A percentile compares a stretch with the other conserved stretches of the same genome.
These are phyloP conservation scores for Beroe forskalii DNA, from an alignment of 37 sponge, comb jelly and placozoan species.

Conservation along the genomic window DNA sequence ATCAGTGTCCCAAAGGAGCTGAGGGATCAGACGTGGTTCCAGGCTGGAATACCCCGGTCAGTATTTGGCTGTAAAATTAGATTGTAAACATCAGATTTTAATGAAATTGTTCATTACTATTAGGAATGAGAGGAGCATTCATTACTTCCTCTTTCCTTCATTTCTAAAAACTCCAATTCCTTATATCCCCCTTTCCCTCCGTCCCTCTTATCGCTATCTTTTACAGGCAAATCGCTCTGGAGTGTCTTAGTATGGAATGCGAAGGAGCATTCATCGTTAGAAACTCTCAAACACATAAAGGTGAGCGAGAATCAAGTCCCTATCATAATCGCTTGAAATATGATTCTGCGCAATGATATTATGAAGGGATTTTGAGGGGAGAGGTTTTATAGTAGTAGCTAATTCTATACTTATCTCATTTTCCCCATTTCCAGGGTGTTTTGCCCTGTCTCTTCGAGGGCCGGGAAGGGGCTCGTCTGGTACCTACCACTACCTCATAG, in stretches of 20 bases:
- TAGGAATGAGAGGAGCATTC: no score
- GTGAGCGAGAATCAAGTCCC: background rate
- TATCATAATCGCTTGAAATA: no score
- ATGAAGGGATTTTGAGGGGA: no score
- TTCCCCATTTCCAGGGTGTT: constrained; percentile 9
- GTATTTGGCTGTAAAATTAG: no score
- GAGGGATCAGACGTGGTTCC: constrained; percentile 34
- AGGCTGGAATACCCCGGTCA: constrained; percentile 29
- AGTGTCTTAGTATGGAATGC: background rate
- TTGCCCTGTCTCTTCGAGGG: constrained; percentile 1
- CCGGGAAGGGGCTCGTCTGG: background rate
- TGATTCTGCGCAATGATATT: no score
- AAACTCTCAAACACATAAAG: constrained; percentile 44
- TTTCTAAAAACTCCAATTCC: no score
- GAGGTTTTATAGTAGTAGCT: background rate
- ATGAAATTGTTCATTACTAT: no score
- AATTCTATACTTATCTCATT: background rate
- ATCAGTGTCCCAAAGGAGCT: background rate
- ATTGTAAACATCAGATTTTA: no score
- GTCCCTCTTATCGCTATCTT: background rate
- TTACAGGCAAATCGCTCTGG: constrained; percentile 32
- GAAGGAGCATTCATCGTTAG: constrained; percentile 32
- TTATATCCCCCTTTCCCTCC: background rate
- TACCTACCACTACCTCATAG: constrained; percentile 43
- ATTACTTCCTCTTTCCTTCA: no score